Base-by-base conservation (phyloP, 2,113 vertebrate species). In the Onychostoma macrolepis region DNA sequence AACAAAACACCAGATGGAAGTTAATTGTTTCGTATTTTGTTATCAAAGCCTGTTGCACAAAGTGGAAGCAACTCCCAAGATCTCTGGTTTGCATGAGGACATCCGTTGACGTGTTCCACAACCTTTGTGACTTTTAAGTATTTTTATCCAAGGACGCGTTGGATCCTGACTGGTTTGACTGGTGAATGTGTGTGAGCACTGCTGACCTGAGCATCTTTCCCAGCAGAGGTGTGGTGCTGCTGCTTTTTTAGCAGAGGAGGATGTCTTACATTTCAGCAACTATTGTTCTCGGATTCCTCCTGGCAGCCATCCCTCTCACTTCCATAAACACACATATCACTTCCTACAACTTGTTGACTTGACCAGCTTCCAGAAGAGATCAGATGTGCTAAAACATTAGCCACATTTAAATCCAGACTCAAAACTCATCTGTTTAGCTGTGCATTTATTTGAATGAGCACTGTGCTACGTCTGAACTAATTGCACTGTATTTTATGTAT, bases 271-370 rank as follows among this genome's bases (percentile, higher is more conserved):
- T 89, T 84, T 89, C 84, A 89, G 69, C 81, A 78, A 75, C 88
- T 85, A 89, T 89, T 89, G 88, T 91, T 88, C 85, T 84, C 50
- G 15, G 56, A 84, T 74, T 81, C 56, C 63, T 79, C n/a, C 61
- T 30, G 3, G 58, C 67, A 80, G 53, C 33, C 43, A 45, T 79
- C 71, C 71, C 53, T 83, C 38, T 85, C 50, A 33, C 13, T 48
- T 10, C 36, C 67, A 83, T 43, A 83, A 53, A n/a, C 71, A 63
- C 67, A 80, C 82, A 80, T 13, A 87, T 45, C 83, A 30, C 43
- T 76, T 79, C 82, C 86, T 53, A 4, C 33, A 63, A n/a, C 58
- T 38, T 48, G 53, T n/a, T 79, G 30, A 86, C 38, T 43, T 82
- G 36, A n/a, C n/a, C n/a, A n/a, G n/a, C n/a, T n/a, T n/a, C n/a